Evolutionary conservation across 2,888 invertebrate genomes (phyloP), one percentile per base, ranked within the genome.

Genomic region (Liodrosophila aerea): DNA sequence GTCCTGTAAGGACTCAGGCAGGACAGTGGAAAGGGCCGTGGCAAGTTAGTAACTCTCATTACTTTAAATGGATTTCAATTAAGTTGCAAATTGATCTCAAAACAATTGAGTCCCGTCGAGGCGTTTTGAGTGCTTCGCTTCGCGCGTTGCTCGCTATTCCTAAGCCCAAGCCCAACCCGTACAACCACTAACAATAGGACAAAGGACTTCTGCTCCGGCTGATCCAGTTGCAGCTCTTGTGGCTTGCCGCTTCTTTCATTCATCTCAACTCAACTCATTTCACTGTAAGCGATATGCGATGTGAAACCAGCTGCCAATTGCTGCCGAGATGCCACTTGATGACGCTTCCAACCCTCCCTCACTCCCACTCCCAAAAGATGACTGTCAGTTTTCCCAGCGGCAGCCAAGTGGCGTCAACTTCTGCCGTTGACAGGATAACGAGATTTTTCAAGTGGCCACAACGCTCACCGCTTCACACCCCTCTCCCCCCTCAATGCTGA

Each of bases 41-140:
- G 71, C 77, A 80, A 84, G 78, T 80, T 80, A 80, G 78, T 80
- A 80, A 80, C 78, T 88, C 87, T 85, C 83, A 87, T 88, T 88
- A 87, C 80, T 86, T 87, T 87, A 76, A 88, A 87, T 78, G 86
- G 87, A 87, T 88, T 87, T 87, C 77, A 87, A 88, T 87, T 87
- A 88, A 83, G 87, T 81, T 78, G 73, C 86, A 87, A 87, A 87
- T 88, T 86, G 86, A 85, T 77, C 76, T 68, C 73, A 70, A 73
- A 86, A 87, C 88, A 88, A 88, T 75, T 75, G 85, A 65, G 49
- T 66, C 80, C 72, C 60, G 76, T 16, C 70, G 83, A 76, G 80
- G 71, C 83, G 77, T 74, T 66, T 59, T 81, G 78, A 81, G 83
- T 78, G 77, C 67, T 59, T 59, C 30, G 41, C 12, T 11, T 49